Conservation (phyloP, 2,888 invertebrate species). For the Lasioglossum leucozonium region DNA sequence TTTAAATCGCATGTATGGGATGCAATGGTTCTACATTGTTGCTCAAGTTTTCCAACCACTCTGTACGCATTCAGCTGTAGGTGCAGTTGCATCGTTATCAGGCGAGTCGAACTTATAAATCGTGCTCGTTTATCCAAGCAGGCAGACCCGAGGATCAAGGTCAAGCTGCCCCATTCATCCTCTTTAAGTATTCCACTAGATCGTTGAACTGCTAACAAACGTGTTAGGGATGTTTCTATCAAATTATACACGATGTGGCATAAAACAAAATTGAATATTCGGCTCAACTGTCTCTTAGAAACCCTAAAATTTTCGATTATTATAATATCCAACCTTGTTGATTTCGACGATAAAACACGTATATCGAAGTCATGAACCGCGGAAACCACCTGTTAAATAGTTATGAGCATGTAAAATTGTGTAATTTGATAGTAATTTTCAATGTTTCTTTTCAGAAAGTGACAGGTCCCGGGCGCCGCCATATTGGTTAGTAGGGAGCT, state of each 20-base stretch:
- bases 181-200: constrained; percentile 4
- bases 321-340: no score
- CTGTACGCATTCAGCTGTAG: background rate
- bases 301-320: no score
- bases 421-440: no score
- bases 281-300: no score
- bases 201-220: constrained; percentile 9
- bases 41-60: background rate
- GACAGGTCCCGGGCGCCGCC: no score
- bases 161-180: constrained; percentile 3
- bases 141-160: constrained; percentile 10
- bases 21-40: background rate
- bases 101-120: constrained; percentile 17
- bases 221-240: background rate
- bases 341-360: no score
- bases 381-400: no score
- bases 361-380: no score
- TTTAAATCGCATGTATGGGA: background rate
- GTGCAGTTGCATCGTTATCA: constrained; percentile 25
- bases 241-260: background rate
- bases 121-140: constrained; percentile 9
- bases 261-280: background rate
- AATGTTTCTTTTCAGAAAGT: no score
- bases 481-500: no score
- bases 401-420: no score